Percentiles rank a stretch among this genome's conserved stretches.
phyloP scores from a whole-genome alignment of 2,113 vertebrate species.

The Pterophyllum scalare region DNA sequence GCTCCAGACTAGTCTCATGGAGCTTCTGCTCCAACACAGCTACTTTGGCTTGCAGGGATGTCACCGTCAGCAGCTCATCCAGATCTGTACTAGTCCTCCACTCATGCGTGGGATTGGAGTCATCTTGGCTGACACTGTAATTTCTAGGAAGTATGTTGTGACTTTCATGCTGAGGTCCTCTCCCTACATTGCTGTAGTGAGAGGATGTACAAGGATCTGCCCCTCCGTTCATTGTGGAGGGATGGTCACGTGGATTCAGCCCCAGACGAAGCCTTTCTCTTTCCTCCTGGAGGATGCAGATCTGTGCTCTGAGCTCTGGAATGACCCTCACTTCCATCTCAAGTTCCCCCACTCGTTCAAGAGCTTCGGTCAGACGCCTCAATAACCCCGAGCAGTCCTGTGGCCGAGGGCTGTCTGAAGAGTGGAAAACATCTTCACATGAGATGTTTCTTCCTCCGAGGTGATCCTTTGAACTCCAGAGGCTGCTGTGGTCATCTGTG shows the following conservation, averaged over 20 bases:
- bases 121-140: not conserved
- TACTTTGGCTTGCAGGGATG: slow-evolving; percentile 83
- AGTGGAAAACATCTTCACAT: slow-evolving; percentile 64
- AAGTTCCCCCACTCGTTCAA: slow-evolving; percentile 77
- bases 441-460: slow-evolving; percentile 53
- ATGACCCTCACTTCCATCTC: slow-evolving; percentile 74
- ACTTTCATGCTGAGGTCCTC: slow-evolving; percentile 53
- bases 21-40: slow-evolving; percentile 85
- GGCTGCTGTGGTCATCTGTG: slow-evolving; percentile 68
- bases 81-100: slow-evolving; percentile 77
- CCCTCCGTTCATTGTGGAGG: slow-evolving; percentile 52
- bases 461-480: slow-evolving; percentile 55
- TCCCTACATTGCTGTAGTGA: slow-evolving; percentile 31
- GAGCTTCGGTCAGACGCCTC: slow-evolving; percentile 71
- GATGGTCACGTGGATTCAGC: slow-evolving; percentile 49
- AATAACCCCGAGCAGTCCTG: slow-evolving; percentile 59
- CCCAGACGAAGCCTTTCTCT: slow-evolving; percentile 61
- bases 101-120: slow-evolving; percentile 51
- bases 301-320: slow-evolving; percentile 79
- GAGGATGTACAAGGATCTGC: slow-evolving; percentile 6
- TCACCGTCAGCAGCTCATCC: slow-evolving; percentile 70
- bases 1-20: slow-evolving; percentile 81
- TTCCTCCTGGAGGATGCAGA: slow-evolving; percentile 76
- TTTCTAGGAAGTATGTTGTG: slow-evolving; percentile 26
- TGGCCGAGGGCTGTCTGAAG: slow-evolving; percentile 24